Evolutionary conservation across 2,113 vertebrate species (phyloP).

Genomic region (Caretta caretta): DNA sequence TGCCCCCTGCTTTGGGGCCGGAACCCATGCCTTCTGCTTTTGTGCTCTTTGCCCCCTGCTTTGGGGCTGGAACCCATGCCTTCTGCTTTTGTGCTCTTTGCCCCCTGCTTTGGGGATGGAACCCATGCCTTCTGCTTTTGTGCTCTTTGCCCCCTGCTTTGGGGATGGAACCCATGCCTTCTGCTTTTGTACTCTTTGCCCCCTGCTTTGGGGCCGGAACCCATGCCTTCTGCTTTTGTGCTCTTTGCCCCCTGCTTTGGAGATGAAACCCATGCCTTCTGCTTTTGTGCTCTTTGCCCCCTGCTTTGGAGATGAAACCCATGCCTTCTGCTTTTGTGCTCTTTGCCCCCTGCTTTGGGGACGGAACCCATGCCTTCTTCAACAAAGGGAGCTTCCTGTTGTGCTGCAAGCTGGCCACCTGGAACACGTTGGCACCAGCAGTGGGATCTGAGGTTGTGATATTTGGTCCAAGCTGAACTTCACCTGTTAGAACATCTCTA

Average conservation of each 20-base stretch:
- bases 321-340: neutral
- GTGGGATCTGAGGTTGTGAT: neutral
- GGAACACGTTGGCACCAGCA: neutral
- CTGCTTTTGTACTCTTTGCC: no score
- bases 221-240: neutral
- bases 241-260: neutral
- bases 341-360: no score
- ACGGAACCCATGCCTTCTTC: no score
- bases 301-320: neutral
- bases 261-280: neutral
- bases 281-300: neutral
- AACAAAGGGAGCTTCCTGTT: neutral
- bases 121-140: neutral
- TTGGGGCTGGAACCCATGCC: no score
- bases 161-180: no score
- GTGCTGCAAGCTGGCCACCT: neutral
- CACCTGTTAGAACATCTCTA: rapidly evolving
- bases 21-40: neutral
- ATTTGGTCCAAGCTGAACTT: neutral
- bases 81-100: neutral
- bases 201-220: neutral
- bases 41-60: neutral
- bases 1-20: neutral
- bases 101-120: neutral
- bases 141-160: neutral